Evolutionary conservation across 2,888 invertebrate genomes (phyloP), one percentile per base, ranked within the genome.

Genomic region (Drosophila borealis): DNA sequence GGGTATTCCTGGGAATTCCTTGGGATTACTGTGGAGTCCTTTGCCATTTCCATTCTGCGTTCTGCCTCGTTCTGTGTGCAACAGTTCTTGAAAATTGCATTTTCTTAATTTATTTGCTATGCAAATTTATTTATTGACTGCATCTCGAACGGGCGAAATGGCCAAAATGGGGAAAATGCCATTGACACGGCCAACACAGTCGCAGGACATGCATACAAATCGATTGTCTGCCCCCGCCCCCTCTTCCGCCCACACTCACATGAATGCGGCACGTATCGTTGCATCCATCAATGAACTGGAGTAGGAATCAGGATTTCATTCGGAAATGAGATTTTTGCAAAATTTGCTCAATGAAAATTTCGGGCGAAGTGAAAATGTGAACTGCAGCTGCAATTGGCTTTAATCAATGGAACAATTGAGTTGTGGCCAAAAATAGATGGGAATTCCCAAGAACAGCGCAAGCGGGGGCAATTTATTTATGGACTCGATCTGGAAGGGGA

Each of bases 81-180:
- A 68, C 70, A 74, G 75, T 82, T 74, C 77, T 87, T 84, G 76
- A 76, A 78, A 85, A 80, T 89, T 89, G 90, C 88, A 88, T 79
- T 87, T 89, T 78, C 89, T 80, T 89, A 74, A 90, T 89, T 88
- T 82, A 82, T 90, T 89, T 84, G 72, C 66, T 89, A 89, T 89
- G 88, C 89, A 77, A 89, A 89, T 89, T 89, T 90, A 90, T 89
- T 88, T 88, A 89, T 90, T 82, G 86, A 80, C 80, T 80, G 61
- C 72, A 65, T 39, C 13, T 41, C 41, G 25, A 50, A 36, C 56
- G 37, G 42, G 42, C 34, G n/a, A 51, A 53, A 39, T 72, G 75
- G 19, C 8, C 56, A 74, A 29, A 61, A 14, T 34, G 42, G 42
- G 37, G n/a, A 50, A 53, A 41, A 71, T 74, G 19, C 17, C 60